These are phyloP conservation scores for Anthopleura sola DNA, from an alignment of 64 coral and sea anemone genomes.

Conservation along the genomic window DNA sequence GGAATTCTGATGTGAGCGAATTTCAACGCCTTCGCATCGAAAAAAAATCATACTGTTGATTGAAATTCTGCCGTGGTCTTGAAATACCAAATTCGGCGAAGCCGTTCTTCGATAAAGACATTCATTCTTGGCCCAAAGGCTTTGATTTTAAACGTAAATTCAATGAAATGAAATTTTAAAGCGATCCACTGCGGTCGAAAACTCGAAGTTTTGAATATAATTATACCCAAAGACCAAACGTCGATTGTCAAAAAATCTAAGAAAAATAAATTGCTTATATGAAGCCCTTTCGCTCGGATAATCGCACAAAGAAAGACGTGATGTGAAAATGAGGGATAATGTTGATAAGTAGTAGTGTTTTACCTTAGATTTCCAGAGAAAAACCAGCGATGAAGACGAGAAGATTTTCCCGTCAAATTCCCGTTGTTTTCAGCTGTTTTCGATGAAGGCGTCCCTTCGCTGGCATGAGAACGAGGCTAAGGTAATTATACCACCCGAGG, in stretches of 20 bases:
- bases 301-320: not conserved
- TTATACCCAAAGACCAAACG: not conserved
- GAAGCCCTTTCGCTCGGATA: not conserved
- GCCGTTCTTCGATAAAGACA: not conserved
- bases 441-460: not conserved
- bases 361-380: not conserved
- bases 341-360: not conserved
- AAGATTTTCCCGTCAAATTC: not conserved
- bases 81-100: not conserved
- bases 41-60: not conserved
- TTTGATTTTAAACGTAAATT: not conserved
- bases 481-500: conserved; percentile 21
- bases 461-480: not conserved
- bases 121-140: not conserved
- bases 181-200: not conserved
- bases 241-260: conserved; percentile 10
- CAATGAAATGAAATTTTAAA: conserved; percentile 1
- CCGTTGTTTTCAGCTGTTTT: conserved; percentile 7
- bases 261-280: not conserved
- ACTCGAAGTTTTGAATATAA: not conserved
- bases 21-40: conserved; percentile 3
- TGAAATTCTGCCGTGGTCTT: not conserved
- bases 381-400: not conserved
- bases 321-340: not conserved
- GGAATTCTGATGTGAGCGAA: not conserved